Percentiles rank a stretch among this genome's conserved stretches.
Conservation (phyloP, 1,140 invertebrate species). For the Drosophila sp. region DNA sequence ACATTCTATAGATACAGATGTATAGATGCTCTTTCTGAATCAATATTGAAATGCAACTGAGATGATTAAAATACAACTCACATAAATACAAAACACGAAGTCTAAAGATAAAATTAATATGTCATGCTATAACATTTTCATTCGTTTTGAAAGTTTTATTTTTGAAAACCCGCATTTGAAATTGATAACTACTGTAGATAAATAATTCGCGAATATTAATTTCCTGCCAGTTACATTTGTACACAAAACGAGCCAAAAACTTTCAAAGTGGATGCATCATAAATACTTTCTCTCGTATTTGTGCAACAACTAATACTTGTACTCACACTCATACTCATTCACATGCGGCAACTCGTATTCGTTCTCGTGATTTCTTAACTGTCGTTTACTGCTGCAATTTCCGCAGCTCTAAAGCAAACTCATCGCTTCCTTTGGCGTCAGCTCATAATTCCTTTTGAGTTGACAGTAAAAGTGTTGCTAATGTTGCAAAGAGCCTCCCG, state of each 20-base stretch:
- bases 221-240: slow-evolving; percentile 22
- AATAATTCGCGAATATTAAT: slow-evolving; percentile 31
- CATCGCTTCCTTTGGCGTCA: slow-evolving; percentile 25
- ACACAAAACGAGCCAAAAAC: slow-evolving; percentile 1
- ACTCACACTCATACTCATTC: slow-evolving; percentile 4
- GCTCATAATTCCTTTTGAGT: slow-evolving; percentile 70
- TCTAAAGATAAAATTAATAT: too few species aligned
- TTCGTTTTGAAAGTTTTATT: too few species aligned
- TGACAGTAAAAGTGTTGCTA: slow-evolving; percentile 75
- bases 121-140: too few species aligned
- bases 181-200: background rate
- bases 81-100: background rate
- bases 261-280: slow-evolving; percentile 14
- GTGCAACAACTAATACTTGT: too few species aligned
- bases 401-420: slow-evolving; percentile 44
- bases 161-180: too few species aligned
- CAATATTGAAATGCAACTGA: background rate
- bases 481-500: slow-evolving; percentile 64
- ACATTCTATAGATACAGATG: slow-evolving; percentile 6
- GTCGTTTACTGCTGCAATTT: slow-evolving; percentile 44
- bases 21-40: background rate
- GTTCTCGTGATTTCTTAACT: slow-evolving; percentile 33
- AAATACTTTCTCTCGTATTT: too few species aligned
- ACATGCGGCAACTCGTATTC: slow-evolving; percentile 18
- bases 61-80: background rate